These are phyloP conservation scores for Pelecanus crispus DNA, from an alignment of 2,113 vertebrate genomes.

Conservation along the genomic window DNA sequence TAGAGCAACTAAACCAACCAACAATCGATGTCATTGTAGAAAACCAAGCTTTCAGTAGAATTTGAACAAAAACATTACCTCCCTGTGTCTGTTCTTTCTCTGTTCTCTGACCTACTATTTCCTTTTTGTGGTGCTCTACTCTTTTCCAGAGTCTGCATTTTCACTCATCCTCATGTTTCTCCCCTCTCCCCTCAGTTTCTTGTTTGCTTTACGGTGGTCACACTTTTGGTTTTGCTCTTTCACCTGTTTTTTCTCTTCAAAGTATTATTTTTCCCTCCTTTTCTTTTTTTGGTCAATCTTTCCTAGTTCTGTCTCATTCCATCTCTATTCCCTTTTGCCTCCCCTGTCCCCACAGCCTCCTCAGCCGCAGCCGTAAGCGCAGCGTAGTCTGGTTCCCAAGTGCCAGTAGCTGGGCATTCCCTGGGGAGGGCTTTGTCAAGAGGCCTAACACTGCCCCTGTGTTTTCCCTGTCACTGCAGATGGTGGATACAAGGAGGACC, in stretches of 20 bases:
- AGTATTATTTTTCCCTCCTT: neutral
- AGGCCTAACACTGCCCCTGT: neutral
- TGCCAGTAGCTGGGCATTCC: neutral
- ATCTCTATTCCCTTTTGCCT: neutral
- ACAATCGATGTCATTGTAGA: neutral
- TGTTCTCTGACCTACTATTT: neutral
- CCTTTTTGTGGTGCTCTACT: neutral
- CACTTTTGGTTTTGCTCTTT: neutral
- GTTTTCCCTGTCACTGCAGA: neutral
- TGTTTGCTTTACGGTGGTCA: neutral
- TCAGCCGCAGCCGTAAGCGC: fast-evolving
- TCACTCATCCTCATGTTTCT: neutral
- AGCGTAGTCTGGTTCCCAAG: neutral
- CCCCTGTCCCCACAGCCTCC: neutral
- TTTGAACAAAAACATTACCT: neutral
- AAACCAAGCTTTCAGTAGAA: neutral
- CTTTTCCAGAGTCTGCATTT: neutral
- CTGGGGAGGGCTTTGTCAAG: neutral
- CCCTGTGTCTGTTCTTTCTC: neutral
- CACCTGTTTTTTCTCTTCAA: neutral
- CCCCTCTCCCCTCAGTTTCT: neutral
- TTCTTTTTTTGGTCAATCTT: neutral
- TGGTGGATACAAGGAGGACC: neutral
- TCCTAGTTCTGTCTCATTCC: neutral
- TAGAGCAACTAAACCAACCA: neutral